A percentile compares a stretch with the other conserved stretches of the same genome.
These are phyloP conservation scores for Percina caprodes DNA, from an alignment of 2,113 vertebrate genomes.

Conservation along the genomic window DNA sequence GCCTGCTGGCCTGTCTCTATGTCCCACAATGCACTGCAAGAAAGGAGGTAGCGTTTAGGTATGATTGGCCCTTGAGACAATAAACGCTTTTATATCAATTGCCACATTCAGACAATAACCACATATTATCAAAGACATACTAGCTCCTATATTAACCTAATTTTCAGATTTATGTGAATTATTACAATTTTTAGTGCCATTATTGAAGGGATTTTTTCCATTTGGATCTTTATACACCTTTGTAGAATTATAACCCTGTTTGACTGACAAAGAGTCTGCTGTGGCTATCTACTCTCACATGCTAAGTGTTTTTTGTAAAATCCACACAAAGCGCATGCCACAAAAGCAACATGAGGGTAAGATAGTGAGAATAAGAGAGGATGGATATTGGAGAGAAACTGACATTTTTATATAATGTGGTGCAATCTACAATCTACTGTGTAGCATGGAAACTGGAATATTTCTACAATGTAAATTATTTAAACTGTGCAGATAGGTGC, in stretches of 20 bases:
- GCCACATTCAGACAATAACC: not conserved
- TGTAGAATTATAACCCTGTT: not conserved
- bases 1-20: constrained; percentile 97
- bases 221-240: not conserved
- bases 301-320: not conserved
- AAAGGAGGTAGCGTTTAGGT: constrained; percentile 12
- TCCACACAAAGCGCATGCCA: not conserved
- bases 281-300: not conserved
- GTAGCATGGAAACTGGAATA: not conserved
- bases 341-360: not conserved
- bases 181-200: not conserved
- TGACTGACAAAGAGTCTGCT: not conserved
- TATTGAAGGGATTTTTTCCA: not conserved
- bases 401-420: not conserved
- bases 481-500: not conserved
- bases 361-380: not conserved
- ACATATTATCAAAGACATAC: not conserved
- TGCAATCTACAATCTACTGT: not conserved
- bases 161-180: not conserved
- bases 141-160: not conserved
- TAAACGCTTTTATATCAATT: not conserved
- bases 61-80: not conserved
- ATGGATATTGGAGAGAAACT: not conserved
- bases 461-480: not conserved
- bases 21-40: constrained; percentile 94